A percentile compares a stretch with the other conserved stretches of the same genome.
Conservation (phyloP, 2,888 invertebrate genomes). For the Odontothrips loti region DNA sequence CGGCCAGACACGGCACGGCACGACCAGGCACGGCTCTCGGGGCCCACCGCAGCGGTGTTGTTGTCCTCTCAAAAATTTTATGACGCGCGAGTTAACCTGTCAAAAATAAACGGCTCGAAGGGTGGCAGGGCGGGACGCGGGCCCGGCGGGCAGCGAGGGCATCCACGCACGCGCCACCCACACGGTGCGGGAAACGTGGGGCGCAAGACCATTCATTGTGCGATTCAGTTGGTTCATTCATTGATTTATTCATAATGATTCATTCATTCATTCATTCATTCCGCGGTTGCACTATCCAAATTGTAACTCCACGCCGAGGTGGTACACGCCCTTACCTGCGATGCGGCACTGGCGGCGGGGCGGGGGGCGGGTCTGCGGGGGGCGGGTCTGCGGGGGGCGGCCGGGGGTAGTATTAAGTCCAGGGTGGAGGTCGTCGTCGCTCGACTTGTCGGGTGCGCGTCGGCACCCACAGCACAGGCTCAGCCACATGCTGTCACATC, state of each 20-base stretch:
- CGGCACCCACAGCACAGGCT: not conserved
- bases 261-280: not conserved
- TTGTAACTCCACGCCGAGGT: too few relatives aligned
- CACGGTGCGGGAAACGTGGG: too few relatives aligned
- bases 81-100: not conserved
- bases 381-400: too few relatives aligned
- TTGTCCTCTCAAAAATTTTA: not conserved
- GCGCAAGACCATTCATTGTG: too few relatives aligned
- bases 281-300: not conserved
- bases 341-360: not conserved
- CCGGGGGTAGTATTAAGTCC: not conserved
- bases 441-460: not conserved
- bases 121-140: not conserved
- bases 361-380: too few relatives aligned
- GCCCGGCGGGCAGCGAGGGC: too few relatives aligned
- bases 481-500: not conserved
- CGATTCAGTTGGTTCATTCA: not conserved
- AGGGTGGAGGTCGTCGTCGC: not conserved
- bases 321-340: not conserved
- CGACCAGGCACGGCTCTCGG: constrained; percentile 35
- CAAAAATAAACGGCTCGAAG: not conserved
- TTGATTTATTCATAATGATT: not conserved
- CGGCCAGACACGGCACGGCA: constrained; percentile 15
- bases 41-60: not conserved
- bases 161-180: too few relatives aligned